phyloP scores from a whole-genome alignment of 2,797 vertebrate genomes.

The Bradypodion pumilum region DNA sequence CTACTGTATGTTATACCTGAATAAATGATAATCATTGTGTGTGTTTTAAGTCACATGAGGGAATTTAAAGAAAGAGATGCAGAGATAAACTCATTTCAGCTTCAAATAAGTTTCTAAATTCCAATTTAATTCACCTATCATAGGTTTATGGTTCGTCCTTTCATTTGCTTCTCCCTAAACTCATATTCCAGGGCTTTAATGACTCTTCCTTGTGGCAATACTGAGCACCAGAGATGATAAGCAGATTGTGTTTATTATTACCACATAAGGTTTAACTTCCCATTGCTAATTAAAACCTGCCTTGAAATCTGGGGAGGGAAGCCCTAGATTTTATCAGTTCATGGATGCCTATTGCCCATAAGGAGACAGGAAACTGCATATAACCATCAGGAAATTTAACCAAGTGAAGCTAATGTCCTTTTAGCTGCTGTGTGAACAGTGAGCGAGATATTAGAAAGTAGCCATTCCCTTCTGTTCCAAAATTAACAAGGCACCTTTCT shows the following conservation, averaged over 20 bases:
- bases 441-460: not conserved
- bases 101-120: not conserved
- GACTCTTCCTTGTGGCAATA: not conserved
- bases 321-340: not conserved
- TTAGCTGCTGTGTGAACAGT: conserved; percentile 31
- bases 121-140: not conserved
- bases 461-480: not conserved
- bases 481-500: conserved; percentile 12
- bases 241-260: conserved; percentile 12
- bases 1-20: not conserved
- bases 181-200: conserved; percentile 28
- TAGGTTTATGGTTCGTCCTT: not conserved
- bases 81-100: not conserved
- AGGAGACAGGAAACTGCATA: conserved; percentile 5
- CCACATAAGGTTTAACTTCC: conserved; percentile 39
- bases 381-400: not conserved
- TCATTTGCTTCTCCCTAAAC: not conserved
- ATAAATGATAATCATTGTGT: not conserved
- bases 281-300: conserved; percentile 13
- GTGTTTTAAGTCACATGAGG: not conserved
- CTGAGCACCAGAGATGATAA: not conserved
- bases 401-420: conserved; percentile 12
- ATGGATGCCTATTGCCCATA: not conserved
- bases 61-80: not conserved
- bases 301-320: conserved; percentile 31